Evolutionary conservation across 2,797 vertebrate genomes (phyloP).

Genomic region (Onychomys leucogaster): DNA sequence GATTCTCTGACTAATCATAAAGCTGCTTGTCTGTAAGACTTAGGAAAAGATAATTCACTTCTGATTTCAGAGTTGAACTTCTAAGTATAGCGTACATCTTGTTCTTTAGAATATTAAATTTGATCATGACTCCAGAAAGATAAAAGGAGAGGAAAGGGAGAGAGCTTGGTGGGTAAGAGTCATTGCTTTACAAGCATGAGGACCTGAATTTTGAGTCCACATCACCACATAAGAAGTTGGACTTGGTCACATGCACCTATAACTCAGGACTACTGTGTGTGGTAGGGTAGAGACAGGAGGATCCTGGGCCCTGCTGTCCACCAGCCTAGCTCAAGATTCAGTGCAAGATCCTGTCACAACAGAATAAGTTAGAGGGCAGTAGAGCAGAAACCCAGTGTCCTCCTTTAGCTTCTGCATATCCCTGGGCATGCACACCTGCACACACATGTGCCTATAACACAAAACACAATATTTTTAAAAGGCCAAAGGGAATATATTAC

Average conservation of each 20-base stretch:
- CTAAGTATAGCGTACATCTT: background rate
- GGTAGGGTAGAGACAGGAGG: background rate
- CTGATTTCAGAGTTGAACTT: background rate
- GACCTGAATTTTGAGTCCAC: background rate
- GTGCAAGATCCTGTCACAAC: background rate
- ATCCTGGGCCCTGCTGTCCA: background rate
- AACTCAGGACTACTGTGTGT: background rate
- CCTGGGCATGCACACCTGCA: background rate
- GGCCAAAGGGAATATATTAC: too few relatives aligned
- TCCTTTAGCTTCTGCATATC: background rate
- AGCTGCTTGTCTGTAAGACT: too few relatives aligned
- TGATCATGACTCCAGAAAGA: background rate
- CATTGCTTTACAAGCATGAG: background rate
- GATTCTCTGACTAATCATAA: background rate
- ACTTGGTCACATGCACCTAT: background rate
- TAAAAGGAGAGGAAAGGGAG: background rate
- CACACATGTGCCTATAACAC: background rate
- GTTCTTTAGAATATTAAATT: background rate
- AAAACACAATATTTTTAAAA: background rate
- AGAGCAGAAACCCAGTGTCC: background rate
- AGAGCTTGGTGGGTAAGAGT: background rate
- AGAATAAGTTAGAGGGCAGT: background rate
- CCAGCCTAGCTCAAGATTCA: background rate
- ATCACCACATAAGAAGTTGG: background rate
- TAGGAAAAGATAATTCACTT: background rate